Evolutionary conservation across 2,888 invertebrate species (phyloP).

Genomic region (Uropetala carovei): DNA sequence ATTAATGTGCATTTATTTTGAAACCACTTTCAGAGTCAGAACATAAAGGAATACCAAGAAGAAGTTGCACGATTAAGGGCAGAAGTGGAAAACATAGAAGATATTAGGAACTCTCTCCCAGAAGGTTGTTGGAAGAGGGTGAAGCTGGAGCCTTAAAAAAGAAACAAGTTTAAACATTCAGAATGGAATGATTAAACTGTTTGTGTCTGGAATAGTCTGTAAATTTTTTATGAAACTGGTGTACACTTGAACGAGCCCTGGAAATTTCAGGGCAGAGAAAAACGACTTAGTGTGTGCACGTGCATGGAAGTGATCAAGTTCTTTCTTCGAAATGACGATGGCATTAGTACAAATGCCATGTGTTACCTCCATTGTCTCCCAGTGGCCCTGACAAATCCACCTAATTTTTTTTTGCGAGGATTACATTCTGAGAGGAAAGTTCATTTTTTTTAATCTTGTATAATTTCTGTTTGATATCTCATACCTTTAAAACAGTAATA

Average conservation of each 20-base stretch:
- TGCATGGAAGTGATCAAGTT: conserved; percentile 50
- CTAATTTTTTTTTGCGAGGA: conserved; percentile 6
- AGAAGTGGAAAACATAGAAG: conserved; percentile 90
- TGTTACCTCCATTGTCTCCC: conserved; percentile 63
- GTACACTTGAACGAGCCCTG: conserved; percentile 17
- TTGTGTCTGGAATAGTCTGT: conserved; percentile 27
- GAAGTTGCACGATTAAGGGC: conserved; percentile 83
- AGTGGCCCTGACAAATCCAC: conserved; percentile 31
- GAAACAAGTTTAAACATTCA: conserved; percentile 10
- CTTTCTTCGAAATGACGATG: conserved; percentile 56
- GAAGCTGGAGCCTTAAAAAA: conserved; percentile 82
- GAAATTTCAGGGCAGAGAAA: conserved; percentile 50
- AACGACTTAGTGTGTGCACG: background rate
- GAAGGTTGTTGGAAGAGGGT: conserved; percentile 87
- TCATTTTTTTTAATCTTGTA: conserved; percentile 9
- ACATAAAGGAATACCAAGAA: conserved; percentile 88
- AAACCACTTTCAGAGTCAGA: conserved; percentile 76
- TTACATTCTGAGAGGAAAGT: background rate
- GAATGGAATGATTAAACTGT: conserved; percentile 23
- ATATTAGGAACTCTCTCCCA: conserved; percentile 88
- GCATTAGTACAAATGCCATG: conserved; percentile 46
- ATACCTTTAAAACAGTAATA: background rate
- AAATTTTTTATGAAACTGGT: conserved; percentile 36
- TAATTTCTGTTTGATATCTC: conserved; percentile 33
- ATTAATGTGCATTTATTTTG: conserved; percentile 26